phyloP scores from a whole-genome alignment of 2,113 vertebrate species.

The Rostratula benghalensis region DNA sequence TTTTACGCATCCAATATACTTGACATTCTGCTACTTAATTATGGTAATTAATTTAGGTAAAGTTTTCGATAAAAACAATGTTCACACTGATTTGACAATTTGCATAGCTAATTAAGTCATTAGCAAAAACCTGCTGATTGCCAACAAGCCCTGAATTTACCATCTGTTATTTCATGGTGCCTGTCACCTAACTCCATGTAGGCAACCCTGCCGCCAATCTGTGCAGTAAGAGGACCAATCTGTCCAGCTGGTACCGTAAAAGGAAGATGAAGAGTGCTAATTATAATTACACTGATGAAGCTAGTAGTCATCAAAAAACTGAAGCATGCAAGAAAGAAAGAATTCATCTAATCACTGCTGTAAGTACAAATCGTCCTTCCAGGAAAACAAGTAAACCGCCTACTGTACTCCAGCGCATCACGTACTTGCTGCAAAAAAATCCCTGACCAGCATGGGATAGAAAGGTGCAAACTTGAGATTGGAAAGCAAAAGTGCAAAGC shows the following conservation, averaged over 20 bases:
- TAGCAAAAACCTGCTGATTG: constrained; percentile 96
- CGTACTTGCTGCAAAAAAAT: constrained; percentile 7
- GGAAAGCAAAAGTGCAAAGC: constrained; percentile 62
- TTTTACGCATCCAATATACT: constrained; percentile 81
- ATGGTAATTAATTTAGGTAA: constrained; percentile 99
- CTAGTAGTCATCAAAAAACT: constrained; percentile 83
- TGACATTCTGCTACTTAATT: constrained; percentile 92
- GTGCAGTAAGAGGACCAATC: constrained; percentile 79
- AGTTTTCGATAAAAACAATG: constrained; percentile 98
- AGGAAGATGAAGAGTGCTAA: constrained; percentile 84
- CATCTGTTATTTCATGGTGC: constrained; percentile 94
- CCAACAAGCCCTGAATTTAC: constrained; percentile 94
- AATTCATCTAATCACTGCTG: constrained; percentile 69
- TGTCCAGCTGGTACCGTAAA: constrained; percentile 88
- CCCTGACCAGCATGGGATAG: constrained; percentile 4
- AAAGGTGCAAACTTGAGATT: constrained; percentile 37
- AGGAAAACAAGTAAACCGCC: constrained; percentile 68
- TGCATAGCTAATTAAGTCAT: constrained; percentile 99
- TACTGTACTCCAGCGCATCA: constrained; percentile 36
- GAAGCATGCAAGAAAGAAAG: constrained; percentile 69
- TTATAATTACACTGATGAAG: constrained; percentile 86
- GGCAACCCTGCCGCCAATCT: constrained; percentile 81
- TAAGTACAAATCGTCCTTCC: constrained; percentile 73
- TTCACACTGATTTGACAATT: constrained; percentile 98
- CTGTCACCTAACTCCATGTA: constrained; percentile 89